A percentile compares a stretch with the other conserved stretches of the same genome.
phyloP scores from a whole-genome alignment of 64 coral and sea anemone species.

The Montipora capricornis region DNA sequence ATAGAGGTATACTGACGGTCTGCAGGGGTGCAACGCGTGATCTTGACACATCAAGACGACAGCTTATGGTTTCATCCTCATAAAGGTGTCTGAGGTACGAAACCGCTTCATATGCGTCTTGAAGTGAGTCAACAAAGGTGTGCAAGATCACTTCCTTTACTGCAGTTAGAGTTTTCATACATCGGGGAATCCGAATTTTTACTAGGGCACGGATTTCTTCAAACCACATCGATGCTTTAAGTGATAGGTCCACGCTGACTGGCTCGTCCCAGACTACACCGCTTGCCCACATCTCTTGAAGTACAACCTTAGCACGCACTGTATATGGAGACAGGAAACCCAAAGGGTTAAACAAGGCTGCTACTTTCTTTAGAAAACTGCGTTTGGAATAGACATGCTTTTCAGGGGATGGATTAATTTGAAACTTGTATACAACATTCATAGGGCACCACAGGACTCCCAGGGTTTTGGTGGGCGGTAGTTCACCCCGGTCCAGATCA shows the following conservation, averaged over 20 bases:
- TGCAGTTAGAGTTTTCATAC: not conserved
- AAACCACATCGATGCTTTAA: not conserved
- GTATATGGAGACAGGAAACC: slow-evolving; percentile 8
- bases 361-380: not conserved
- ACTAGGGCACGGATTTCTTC: not conserved
- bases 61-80: not conserved
- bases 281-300: slow-evolving; percentile 39
- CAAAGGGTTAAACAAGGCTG: slow-evolving; percentile 54
- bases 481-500: not conserved
- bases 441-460: not conserved
- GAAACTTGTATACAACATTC: not conserved
- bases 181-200: not conserved
- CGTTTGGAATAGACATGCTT: not conserved
- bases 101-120: not conserved
- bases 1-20: too few species aligned
- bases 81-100: not conserved
- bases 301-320: not conserved
- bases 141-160: not conserved
- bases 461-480: not conserved
- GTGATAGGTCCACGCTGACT: not conserved
- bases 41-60: too few species aligned
- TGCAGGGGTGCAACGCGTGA: too few species aligned
- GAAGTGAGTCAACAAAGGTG: not conserved
- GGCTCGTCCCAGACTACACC: slow-evolving; percentile 43
- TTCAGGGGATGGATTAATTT: not conserved